Evolutionary conservation across 1,140 invertebrate genomes (phyloP).

Genomic region (Manduca sexta): DNA sequence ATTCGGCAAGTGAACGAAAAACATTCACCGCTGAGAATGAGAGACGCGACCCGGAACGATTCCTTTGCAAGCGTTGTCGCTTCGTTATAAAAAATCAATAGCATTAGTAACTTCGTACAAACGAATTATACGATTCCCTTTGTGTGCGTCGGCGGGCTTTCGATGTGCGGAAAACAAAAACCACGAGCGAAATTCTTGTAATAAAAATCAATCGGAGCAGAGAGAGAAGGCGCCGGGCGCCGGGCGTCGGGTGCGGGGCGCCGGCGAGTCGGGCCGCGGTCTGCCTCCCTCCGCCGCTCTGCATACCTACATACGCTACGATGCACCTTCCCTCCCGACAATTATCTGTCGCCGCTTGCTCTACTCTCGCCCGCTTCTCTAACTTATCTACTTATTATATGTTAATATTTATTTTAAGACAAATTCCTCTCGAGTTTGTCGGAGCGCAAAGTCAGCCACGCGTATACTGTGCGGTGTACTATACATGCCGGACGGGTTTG

Average conservation of each 20-base stretch:
- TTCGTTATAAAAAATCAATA: conserved; percentile 69
- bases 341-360: no score
- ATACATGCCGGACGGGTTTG: conserved; percentile 1
- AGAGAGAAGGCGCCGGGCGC: conserved; percentile 63
- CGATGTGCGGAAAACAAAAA: conserved; percentile 63
- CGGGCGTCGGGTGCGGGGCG: conserved; percentile 40
- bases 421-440: background rate
- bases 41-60: no score
- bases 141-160: conserved; percentile 55
- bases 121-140: conserved; percentile 64
- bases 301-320: conserved; percentile 31
- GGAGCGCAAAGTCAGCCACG: no score
- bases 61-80: conserved; percentile 18
- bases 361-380: background rate
- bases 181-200: conserved; percentile 72
- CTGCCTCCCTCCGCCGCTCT: conserved; percentile 26
- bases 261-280: conserved; percentile 46
- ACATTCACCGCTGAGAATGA: no score
- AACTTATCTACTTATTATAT: background rate
- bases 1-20: no score
- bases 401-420: background rate
- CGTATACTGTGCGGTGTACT: conserved; percentile 2
- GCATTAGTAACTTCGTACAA: conserved; percentile 69
- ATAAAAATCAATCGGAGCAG: conserved; percentile 74
- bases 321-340: background rate